These are phyloP conservation scores for Physocephala rufipes DNA, from an alignment of 2,888 invertebrate genomes.

Conservation along the genomic window DNA sequence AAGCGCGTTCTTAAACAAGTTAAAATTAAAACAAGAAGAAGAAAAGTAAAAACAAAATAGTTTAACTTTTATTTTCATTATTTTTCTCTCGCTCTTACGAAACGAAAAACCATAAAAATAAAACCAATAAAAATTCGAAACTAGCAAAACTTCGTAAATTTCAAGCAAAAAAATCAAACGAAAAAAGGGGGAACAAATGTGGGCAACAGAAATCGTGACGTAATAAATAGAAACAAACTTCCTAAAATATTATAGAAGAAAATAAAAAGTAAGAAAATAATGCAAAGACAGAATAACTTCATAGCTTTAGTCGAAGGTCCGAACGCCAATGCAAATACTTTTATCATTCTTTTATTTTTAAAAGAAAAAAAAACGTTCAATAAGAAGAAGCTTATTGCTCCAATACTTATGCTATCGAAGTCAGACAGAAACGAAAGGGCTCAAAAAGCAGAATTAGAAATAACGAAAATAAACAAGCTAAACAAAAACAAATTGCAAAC, in stretches of 20 bases:
- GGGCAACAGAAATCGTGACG: slow-evolving; percentile 49
- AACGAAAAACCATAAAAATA: slow-evolving; percentile 13
- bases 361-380: too few species aligned
- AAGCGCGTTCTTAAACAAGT: neutral
- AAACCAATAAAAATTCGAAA: slow-evolving; percentile 1
- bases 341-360: too few species aligned
- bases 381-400: too few species aligned
- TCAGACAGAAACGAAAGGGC: too few species aligned
- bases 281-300: too few species aligned
- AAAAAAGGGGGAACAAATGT: slow-evolving; percentile 30
- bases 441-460: too few species aligned
- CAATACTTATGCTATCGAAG: too few species aligned
- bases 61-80: neutral
- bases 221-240: slow-evolving; percentile 52
- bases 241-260: slow-evolving; percentile 37
- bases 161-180: slow-evolving; percentile 8
- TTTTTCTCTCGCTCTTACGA: neutral
- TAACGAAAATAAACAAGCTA: too few species aligned
- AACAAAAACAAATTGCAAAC: too few species aligned
- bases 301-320: too few species aligned
- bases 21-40: slow-evolving; percentile 14
- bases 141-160: neutral
- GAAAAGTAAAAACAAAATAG: slow-evolving; percentile 18
- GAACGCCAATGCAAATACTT: too few species aligned
- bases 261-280: slow-evolving; percentile 3